A percentile compares a stretch with the other conserved stretches of the same genome.
Conservation (phyloP, 2,113 vertebrate species). For the Eublepharis macularius region DNA sequence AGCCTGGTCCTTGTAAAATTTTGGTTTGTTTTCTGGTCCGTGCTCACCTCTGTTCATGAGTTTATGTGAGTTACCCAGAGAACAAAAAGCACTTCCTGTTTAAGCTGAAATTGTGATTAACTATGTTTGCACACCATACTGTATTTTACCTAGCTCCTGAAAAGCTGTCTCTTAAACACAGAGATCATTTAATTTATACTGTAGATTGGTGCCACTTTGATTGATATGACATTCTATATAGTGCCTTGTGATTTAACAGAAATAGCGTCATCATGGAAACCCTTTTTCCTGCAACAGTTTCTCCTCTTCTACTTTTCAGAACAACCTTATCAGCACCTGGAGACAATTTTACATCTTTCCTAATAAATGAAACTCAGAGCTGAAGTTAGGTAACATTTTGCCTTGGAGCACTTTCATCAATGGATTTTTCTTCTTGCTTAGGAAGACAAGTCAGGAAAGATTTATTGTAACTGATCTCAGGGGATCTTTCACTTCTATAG, state of each 20-base stretch:
- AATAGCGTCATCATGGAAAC: conserved; percentile 21
- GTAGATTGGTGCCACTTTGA: conserved; percentile 28
- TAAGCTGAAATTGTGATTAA: background rate
- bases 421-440: conserved; percentile 63
- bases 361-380: conserved; percentile 66
- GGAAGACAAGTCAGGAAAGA: conserved; percentile 66
- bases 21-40: too few species aligned
- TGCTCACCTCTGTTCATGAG: too few species aligned
- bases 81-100: background rate
- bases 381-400: conserved; percentile 64
- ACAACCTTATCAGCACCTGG: conserved; percentile 41
- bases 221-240: conserved; percentile 24
- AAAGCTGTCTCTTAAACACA: background rate
- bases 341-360: conserved; percentile 33
- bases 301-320: conserved; percentile 43
- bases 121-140: background rate
- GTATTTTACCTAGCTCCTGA: background rate
- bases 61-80: too few species aligned
- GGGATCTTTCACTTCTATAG: conserved; percentile 54
- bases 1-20: too few species aligned
- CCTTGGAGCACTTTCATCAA: conserved; percentile 66
- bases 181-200: conserved; percentile 6
- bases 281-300: conserved; percentile 52
- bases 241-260: conserved; percentile 26
- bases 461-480: conserved; percentile 66